phyloP scores from a whole-genome alignment of 2,113 vertebrate genomes.

The Naja naja region DNA sequence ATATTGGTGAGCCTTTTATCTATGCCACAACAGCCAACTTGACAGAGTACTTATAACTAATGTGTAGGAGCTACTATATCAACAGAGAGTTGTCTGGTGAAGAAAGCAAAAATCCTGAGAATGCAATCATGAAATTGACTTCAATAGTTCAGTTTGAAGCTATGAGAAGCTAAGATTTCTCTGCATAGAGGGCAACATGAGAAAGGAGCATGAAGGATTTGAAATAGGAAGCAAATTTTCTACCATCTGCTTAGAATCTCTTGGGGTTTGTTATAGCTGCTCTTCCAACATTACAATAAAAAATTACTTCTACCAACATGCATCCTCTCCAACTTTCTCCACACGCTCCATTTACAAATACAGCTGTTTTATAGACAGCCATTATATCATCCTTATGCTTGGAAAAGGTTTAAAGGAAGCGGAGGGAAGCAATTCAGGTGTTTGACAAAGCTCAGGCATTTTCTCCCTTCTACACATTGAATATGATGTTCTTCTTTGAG shows the following conservation, averaged over 20 bases:
- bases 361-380: neutral
- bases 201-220: conserved; percentile 70
- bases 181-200: neutral
- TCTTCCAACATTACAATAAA: neutral
- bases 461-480: neutral
- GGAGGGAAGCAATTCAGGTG: neutral
- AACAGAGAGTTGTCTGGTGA: neutral
- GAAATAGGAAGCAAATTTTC: conserved; percentile 81
- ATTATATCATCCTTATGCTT: neutral
- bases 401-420: neutral
- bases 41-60: neutral
- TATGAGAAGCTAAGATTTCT: neutral
- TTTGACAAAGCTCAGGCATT: neutral
- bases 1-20: neutral
- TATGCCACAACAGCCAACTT: neutral
- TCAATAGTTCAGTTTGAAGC: neutral
- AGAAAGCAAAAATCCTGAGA: neutral
- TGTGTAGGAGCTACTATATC: neutral
- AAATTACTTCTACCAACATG: neutral
- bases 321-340: neutral
- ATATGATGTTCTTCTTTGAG: neutral
- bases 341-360: neutral
- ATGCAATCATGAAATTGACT: neutral
- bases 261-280: neutral
- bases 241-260: neutral